Evolutionary conservation across 1,140 invertebrate species (phyloP).

Genomic region (Augochlora pura): DNA sequence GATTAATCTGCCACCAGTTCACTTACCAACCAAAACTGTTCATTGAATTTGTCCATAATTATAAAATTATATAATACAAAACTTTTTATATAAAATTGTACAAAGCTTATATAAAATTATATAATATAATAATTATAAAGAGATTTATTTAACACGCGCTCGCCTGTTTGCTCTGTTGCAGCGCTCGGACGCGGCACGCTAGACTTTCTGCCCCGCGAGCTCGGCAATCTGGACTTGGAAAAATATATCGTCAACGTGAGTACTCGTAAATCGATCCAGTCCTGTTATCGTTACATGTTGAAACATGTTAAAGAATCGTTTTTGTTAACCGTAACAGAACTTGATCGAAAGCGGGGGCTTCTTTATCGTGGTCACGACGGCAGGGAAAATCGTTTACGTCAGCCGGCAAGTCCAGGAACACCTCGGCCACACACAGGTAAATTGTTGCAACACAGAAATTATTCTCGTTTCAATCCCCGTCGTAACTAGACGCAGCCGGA

Average conservation of each 20-base stretch:
- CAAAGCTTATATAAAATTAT: no score
- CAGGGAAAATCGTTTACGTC: constrained; percentile 93
- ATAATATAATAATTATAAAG: no score
- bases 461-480: no score
- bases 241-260: constrained; percentile 73
- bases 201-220: constrained; percentile 65
- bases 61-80: no score
- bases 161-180: constrained; percentile 38
- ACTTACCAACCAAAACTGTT: no score
- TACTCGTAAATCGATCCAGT: constrained; percentile 36
- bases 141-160: not conserved
- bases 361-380: constrained; percentile 88
- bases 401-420: constrained; percentile 91
- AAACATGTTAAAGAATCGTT: constrained; percentile 30
- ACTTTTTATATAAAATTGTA: no score
- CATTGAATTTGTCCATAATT: no score
- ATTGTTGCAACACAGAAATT: not conserved
- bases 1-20: no score
- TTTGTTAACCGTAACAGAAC: constrained; percentile 52
- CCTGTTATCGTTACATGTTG: constrained; percentile 3
- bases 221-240: constrained; percentile 71
- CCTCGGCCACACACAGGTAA: constrained; percentile 92
- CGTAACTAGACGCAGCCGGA: no score
- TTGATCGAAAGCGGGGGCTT: constrained; percentile 84
- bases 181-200: constrained; percentile 64